Base-by-base conservation (phyloP, 1,140 invertebrate genomes). In the Paramacrobiotus metropolitanus region DNA sequence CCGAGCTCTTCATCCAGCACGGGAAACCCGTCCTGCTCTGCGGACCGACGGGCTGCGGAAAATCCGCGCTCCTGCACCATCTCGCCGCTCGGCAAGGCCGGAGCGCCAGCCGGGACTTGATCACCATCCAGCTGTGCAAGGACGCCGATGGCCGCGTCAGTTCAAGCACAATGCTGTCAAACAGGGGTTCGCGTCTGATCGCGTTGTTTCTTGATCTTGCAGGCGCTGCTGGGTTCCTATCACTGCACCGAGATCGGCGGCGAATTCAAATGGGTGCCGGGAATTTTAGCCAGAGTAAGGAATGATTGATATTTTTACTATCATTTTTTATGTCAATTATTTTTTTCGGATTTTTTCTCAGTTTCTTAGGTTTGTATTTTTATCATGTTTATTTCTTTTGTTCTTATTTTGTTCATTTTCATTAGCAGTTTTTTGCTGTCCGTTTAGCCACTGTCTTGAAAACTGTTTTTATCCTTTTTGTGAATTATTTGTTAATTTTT, bases 251-350 rank as follows among this genome's bases (percentile, higher is more conserved):
- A 96, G 70, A 78, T 93, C 31, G 92, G 92, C 2, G 93, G 93
- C 34, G 87, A 98, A 74, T 99, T 99, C 76, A 72, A 91, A 30
- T 99, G 93, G 93, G 81, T 86, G 66, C 83, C 92, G 3, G 94
- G 94, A 44, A 63, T 2, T 15, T 21, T 28, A n/a, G 29, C 44
- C 18, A 34, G 31, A 34, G 3, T 34, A 34, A 28, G 55, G 30
- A 15, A 18, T 34, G 20, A 18, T 44, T 63, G 29, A 21, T 63
- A 15, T 1, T 44, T 20, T 63, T 61, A 2, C 59, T 18, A 2
- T 18, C n/a, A 1, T 30, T 60, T 44, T 30, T 59, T 60, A 4
- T 61, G 20, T 44, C 34, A 59, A 44, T 65, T 30, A 48, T 31
- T 1, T 2, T 1, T 40, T n/a, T 15, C 59, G 9, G 29, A 61